Base-by-base conservation (phyloP, 2,113 vertebrate species). In the Marmota flaviventris region DNA sequence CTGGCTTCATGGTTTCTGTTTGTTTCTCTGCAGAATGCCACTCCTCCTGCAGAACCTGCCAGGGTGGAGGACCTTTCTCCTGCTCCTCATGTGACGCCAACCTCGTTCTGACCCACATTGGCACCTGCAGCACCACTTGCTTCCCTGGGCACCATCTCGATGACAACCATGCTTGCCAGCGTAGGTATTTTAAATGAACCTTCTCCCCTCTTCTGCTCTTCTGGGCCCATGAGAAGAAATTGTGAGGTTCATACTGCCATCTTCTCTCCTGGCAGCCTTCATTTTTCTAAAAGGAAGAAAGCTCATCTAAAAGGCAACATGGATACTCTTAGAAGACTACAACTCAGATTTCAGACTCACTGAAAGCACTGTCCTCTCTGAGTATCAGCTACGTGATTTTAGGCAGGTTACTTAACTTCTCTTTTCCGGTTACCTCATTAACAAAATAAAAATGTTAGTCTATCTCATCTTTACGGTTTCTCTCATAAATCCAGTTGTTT, bases 21-120 rank as follows among this genome's bases (percentile, higher is more conserved):
- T 73, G 3, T 83, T 96, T 58, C 85, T 96, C 91, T 97, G 77
- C 98, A 99, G 99, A 91, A 91, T 99, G 99, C 96, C 99, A 99
- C 97, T 83, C 98, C 12, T 99, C 99, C 0, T 99, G 99, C 96
- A 98, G 97, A 48, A 98, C 98, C 83, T 99, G 99, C 98, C 98
- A 88, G 0, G 98, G 98, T 0, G 81, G 78, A 69, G 99, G 99
- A 5, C 99, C 99, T 29, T 98, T 95, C 4, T 98, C 99, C 83
- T 99, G 99, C 39, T 98, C 99, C 1, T 99, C 99, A 45, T 99
- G 99, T 93, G 85, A 95, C 0, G 0, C 91, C 67, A 91, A 92
- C 96, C 94, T 97, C 0, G 98, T 99, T 25, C 98, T 99, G 95
- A 97, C 99, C 81, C 98, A 99, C 84, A 98, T 96, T 1, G 99